A percentile compares a stretch with the other conserved stretches of the same genome.
Conservation (phyloP, 2,888 invertebrate genomes). For the Rhagonycha lutea region DNA sequence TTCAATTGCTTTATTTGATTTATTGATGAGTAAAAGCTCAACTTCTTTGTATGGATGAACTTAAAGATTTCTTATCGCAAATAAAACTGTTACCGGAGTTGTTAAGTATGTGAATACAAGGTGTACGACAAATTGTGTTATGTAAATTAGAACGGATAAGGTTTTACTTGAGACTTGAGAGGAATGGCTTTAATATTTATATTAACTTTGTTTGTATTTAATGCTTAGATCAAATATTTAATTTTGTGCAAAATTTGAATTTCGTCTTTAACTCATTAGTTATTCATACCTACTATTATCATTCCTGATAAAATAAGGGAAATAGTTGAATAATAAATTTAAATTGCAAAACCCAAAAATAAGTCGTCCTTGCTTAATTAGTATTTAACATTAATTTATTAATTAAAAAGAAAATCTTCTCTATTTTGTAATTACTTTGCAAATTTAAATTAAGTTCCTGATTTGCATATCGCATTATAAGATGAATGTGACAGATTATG, state of each 20-base stretch:
- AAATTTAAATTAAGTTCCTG: not conserved
- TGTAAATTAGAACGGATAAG: constrained; percentile 36
- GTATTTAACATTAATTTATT: not conserved
- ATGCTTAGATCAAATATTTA: not conserved
- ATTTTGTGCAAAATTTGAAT: not conserved
- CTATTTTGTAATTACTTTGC: not conserved
- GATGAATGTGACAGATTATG: not conserved
- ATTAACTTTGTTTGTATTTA: not conserved
- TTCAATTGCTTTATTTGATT: not conserved
- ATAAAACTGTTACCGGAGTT: constrained; percentile 32
- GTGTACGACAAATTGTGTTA: constrained; percentile 35
- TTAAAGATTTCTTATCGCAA: constrained; percentile 29
- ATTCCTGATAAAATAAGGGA: not conserved
- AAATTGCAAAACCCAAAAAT: not conserved
- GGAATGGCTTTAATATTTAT: constrained; percentile 10
- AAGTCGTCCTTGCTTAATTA: not conserved
- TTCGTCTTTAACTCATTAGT: not conserved
- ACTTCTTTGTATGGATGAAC: constrained; percentile 2
- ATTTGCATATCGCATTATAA: not conserved
- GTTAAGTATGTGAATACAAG: constrained; percentile 33
- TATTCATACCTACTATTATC: not conserved
- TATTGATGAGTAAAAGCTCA: constrained; percentile 21
- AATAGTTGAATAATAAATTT: not conserved
- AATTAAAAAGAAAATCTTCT: not conserved
- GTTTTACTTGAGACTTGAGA: constrained; percentile 32